A percentile compares a stretch with the other conserved stretches of the same genome.
Evolutionary conservation across 2,888 invertebrate genomes (phyloP).

Genomic region (Mimachlamys varia): DNA sequence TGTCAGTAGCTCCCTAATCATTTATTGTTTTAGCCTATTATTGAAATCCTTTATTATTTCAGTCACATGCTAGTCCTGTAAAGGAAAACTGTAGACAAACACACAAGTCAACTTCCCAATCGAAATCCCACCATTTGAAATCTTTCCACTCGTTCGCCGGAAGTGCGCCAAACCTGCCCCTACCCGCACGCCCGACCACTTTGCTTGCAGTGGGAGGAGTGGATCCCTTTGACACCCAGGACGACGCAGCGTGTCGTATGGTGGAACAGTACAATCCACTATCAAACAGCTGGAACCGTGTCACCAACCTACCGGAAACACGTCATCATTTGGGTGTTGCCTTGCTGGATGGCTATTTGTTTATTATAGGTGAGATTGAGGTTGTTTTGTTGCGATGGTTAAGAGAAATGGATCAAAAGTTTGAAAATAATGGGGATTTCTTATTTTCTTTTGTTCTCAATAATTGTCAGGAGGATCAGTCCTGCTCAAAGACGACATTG

Average conservation of each 20-base stretch:
- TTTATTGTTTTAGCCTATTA: too few species aligned
- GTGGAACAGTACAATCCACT: constrained; percentile 63
- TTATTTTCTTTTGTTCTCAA: background rate
- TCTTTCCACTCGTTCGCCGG: background rate
- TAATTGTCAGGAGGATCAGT: constrained; percentile 47
- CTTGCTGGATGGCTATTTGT: constrained; percentile 61
- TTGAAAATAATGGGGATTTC: background rate
- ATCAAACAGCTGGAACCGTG: constrained; percentile 62
- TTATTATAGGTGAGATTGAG: constrained; percentile 65
- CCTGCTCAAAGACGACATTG: constrained; percentile 47
- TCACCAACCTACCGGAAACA: constrained; percentile 63
- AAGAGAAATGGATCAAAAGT: too few species aligned
- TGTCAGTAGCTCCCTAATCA: too few species aligned
- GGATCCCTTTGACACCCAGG: constrained; percentile 58
- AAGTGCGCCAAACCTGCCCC: constrained; percentile 37
- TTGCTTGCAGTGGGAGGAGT: constrained; percentile 67
- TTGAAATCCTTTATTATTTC: background rate
- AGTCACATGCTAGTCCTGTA: background rate
- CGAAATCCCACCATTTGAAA: background rate
- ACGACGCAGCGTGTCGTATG: constrained; percentile 52
- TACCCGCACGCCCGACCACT: constrained; percentile 46
- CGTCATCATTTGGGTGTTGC: constrained; percentile 68
- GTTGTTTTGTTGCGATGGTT: background rate
- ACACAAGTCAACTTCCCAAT: background rate
- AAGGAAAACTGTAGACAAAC: background rate